Percentiles rank a stretch among this genome's conserved stretches.
These are phyloP conservation scores for Polymixis flavicincta DNA, from an alignment of 2,888 invertebrate species.

Conservation along the genomic window DNA sequence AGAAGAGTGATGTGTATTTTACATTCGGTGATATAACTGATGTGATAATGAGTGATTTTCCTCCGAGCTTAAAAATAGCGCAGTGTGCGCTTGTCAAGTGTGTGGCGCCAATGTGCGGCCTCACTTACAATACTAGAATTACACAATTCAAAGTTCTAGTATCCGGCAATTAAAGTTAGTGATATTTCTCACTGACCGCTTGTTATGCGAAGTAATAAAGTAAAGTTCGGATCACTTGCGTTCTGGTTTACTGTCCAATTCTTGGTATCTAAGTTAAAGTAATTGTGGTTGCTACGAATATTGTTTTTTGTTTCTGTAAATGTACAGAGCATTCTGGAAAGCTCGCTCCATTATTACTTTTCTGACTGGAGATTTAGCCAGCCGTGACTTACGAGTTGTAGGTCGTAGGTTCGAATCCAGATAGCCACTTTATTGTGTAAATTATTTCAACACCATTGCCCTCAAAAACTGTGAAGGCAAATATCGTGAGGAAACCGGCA, in stretches of 20 bases:
- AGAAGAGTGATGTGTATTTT: too few species aligned
- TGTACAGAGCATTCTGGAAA: background rate
- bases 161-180: slow-evolving; percentile 19
- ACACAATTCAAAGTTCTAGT: background rate
- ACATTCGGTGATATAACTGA: too few species aligned
- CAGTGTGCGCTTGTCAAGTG: too few species aligned
- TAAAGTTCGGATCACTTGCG: slow-evolving; percentile 22
- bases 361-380: background rate
- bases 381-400: too few species aligned
- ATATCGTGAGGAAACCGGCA: too few species aligned
- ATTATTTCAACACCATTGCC: too few species aligned
- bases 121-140: background rate
- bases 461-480: too few species aligned
- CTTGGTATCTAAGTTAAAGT: background rate
- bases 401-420: too few species aligned
- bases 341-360: background rate
- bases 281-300: background rate
- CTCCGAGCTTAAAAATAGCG: too few species aligned
- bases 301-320: slow-evolving; percentile 1
- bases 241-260: slow-evolving; percentile 24
- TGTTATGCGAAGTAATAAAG: slow-evolving; percentile 9
- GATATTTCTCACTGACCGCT: slow-evolving; percentile 6
- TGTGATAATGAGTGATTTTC: too few species aligned
- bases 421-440: too few species aligned
- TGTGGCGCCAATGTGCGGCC: too few species aligned